These are phyloP conservation scores for Lepilemur septentrionalis DNA, from an alignment of 2,797 vertebrate genomes.

Conservation along the genomic window DNA sequence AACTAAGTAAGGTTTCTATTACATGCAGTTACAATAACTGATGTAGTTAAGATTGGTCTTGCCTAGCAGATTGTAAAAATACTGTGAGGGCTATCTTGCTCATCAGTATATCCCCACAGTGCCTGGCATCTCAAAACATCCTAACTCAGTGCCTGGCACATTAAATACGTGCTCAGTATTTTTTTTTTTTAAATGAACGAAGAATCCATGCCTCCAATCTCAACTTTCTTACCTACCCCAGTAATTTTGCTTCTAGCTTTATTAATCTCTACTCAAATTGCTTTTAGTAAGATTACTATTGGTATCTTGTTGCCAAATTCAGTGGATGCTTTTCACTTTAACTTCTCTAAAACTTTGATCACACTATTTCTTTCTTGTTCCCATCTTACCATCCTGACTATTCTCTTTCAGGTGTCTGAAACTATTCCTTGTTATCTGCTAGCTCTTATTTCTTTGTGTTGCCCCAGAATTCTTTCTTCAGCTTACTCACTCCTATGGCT, in stretches of 20 bases:
- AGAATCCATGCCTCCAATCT: not conserved
- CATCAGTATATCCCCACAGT: not conserved
- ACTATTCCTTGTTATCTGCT: not conserved
- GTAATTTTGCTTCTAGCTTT: not conserved
- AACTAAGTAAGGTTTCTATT: not conserved
- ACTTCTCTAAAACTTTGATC: slow-evolving; percentile 17
- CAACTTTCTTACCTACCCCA: not conserved
- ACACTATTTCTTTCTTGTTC: not conserved
- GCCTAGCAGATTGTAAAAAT: not conserved
- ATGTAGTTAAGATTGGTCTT: not conserved
- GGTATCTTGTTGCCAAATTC: not conserved
- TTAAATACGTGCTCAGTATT: not conserved
- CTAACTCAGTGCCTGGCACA: not conserved
- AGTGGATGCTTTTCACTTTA: not conserved
- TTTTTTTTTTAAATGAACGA: not conserved
- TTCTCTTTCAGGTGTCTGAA: slow-evolving; percentile 22
- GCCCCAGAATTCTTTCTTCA: slow-evolving; percentile 1
- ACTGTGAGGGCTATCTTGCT: not conserved
- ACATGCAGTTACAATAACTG: not conserved
- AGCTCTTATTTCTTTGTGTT: not conserved
- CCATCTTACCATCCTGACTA: slow-evolving; percentile 35
- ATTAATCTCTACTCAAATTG: not conserved
- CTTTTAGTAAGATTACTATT: not conserved
- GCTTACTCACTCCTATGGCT: not conserved
- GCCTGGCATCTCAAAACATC: not conserved